Evolutionary conservation across 2,797 vertebrate genomes (phyloP).

Genomic region (Denticeps clupeoides): DNA sequence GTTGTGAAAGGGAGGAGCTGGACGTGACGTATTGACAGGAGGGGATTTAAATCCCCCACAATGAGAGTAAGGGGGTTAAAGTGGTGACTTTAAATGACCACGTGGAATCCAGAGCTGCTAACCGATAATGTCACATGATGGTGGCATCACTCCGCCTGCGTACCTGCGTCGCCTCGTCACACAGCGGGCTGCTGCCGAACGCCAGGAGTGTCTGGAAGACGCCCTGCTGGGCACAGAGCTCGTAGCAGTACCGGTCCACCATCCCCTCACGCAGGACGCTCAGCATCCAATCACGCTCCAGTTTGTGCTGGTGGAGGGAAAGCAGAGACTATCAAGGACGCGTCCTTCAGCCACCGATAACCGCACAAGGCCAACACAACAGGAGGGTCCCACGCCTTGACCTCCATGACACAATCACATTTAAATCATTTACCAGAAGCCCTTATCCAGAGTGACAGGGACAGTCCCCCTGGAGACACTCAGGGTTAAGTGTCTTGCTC

Average conservation of each 20-base stretch:
- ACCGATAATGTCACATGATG: no score
- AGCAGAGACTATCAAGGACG: constrained; percentile 2
- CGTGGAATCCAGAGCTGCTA: no score
- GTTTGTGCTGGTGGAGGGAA: constrained; percentile 62
- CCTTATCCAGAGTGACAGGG: no score
- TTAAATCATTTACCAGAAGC: no score
- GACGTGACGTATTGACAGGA: no score
- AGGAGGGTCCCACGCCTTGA: not conserved
- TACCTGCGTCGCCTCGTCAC: constrained; percentile 71
- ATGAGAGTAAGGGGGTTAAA: no score
- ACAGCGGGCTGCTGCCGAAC: constrained; percentile 75
- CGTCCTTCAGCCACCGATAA: not conserved
- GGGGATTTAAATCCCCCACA: no score
- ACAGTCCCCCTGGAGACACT: no score
- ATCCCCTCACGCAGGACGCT: constrained; percentile 73
- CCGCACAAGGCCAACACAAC: not conserved
- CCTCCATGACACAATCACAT: not conserved
- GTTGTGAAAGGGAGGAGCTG: no score
- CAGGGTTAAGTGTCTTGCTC: not conserved
- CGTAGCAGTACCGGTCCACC: constrained; percentile 68
- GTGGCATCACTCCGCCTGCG: no score
- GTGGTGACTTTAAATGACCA: no score
- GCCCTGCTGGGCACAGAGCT: constrained; percentile 74
- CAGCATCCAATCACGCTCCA: constrained; percentile 79
- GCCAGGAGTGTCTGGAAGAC: constrained; percentile 73